Percentiles rank a stretch among this genome's conserved stretches.
Evolutionary conservation across 2,113 vertebrate genomes (phyloP).

Genomic region (Cynocephalus volans): DNA sequence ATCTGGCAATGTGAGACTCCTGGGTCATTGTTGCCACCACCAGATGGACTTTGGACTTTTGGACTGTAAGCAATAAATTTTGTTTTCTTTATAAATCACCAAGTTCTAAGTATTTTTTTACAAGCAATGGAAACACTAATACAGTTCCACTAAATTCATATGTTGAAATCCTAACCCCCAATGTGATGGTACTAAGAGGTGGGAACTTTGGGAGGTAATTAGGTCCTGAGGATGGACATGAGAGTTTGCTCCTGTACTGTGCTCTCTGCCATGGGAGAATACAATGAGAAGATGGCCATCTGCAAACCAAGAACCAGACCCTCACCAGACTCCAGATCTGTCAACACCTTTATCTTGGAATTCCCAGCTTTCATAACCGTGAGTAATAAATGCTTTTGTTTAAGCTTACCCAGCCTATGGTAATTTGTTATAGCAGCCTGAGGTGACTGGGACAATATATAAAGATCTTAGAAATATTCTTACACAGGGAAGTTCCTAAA

Average conservation of each 20-base stretch:
- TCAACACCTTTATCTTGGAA: background rate
- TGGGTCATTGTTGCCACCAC: too few relatives aligned
- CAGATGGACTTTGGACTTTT: too few relatives aligned
- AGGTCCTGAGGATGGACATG: background rate
- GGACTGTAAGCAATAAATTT: too few relatives aligned
- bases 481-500: background rate
- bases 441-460: background rate
- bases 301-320: background rate
- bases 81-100: too few relatives aligned
- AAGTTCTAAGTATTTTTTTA: too few relatives aligned
- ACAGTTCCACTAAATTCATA: background rate
- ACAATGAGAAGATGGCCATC: background rate
- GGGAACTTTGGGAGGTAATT: background rate
- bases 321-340: background rate
- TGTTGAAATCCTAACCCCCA: background rate
- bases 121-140: too few relatives aligned
- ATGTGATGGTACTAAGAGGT: background rate
- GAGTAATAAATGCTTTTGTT: background rate
- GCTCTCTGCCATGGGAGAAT: background rate
- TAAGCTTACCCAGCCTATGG: background rate
- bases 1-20: too few relatives aligned
- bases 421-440: background rate
- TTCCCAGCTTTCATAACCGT: background rate
- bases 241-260: background rate
- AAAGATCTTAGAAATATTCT: background rate